Evolutionary conservation across 2,797 vertebrate species (phyloP), one percentile per base, ranked within the genome.

Genomic region (Coregonus ussuriensis): DNA sequence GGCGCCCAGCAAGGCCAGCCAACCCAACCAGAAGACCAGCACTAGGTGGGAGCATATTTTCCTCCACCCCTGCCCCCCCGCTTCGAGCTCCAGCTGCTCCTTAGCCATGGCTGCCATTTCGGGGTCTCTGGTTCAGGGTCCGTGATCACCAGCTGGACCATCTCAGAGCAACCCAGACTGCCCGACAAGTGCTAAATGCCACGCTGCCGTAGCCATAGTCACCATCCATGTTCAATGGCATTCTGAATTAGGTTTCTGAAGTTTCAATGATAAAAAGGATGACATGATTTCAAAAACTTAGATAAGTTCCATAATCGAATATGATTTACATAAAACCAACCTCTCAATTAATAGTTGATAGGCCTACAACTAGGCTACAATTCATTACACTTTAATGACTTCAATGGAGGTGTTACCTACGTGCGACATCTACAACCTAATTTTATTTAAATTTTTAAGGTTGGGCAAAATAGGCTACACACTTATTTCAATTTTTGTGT

Each of bases 11-110:
- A 94, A 86, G 31, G 87, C 78, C 52, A 92, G 0, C 88, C 94
- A 95, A 6, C 77, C 14, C 41, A 92, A 1, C 88, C 92, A 94
- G 86, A 95, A 94, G 21, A 93, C 56, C 74, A 91, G 3, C 72
- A 94, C 78, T 78, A 94, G 78, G 66, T 91, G 89, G 18, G 74
- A 84, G 6, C 93, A 94, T 4, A 88, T 62, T 29, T 75, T 93
- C 37, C 75, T 91, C 95, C 95, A 96, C 0, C 86, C 82, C 0
- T 88, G 84, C 0, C 89, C 82, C 0, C 88, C 90, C 0, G 93
- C 93, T 0, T 47, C 80, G 0, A 18, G 51, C 70, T 91, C 83
- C 84, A 95, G 89, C 84, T 95, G 90, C 53, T 88, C 86, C 82
- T 82, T 91, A 78, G 2, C 88, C 87, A 95, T 7, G 92, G 92